These are phyloP conservation scores for Coremacera marginata DNA, from an alignment of 2,888 invertebrate genomes.

Conservation along the genomic window DNA sequence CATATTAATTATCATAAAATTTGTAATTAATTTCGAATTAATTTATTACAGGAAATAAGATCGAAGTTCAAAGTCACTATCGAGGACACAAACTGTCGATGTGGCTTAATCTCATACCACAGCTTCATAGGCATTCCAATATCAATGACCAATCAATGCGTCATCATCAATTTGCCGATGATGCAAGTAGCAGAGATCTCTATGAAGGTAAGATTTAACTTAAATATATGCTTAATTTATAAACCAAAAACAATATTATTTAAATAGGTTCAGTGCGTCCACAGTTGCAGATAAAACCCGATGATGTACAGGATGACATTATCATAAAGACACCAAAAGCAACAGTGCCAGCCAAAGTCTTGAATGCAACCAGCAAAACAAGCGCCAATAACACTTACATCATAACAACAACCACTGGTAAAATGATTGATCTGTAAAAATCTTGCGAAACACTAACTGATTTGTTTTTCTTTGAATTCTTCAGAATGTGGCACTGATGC, in stretches of 20 bases:
- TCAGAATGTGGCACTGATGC: slow-evolving; percentile 60
- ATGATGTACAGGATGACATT: slow-evolving; percentile 58
- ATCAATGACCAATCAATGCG: slow-evolving; percentile 84
- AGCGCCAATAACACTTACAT: slow-evolving; percentile 34
- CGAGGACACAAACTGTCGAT: slow-evolving; percentile 93
- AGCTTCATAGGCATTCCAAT: slow-evolving; percentile 86
- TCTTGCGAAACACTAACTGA: neutral
- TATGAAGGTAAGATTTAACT: slow-evolving; percentile 78
- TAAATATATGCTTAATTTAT: neutral
- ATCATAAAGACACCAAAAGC: slow-evolving; percentile 63
- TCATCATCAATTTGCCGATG: slow-evolving; percentile 88
- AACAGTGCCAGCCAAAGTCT: slow-evolving; percentile 43
- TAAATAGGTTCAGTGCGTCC: slow-evolving; percentile 73
- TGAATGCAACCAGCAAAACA: slow-evolving; percentile 53
- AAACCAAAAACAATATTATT: neutral
- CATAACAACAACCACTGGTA: slow-evolving; percentile 66
- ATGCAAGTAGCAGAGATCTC: slow-evolving; percentile 71
- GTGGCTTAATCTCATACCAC: slow-evolving; percentile 92
- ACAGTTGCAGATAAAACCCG: slow-evolving; percentile 72
- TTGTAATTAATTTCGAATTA: too few relatives aligned
- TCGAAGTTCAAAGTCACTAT: slow-evolving; percentile 90
- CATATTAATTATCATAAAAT: neutral
- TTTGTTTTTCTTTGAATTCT: neutral
- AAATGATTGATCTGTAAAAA: neutral
- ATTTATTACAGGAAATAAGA: slow-evolving; percentile 73